Evolutionary conservation across 2,888 invertebrate genomes (phyloP), one percentile per base, ranked within the genome.

Genomic region (Eupithecia vulgata): DNA sequence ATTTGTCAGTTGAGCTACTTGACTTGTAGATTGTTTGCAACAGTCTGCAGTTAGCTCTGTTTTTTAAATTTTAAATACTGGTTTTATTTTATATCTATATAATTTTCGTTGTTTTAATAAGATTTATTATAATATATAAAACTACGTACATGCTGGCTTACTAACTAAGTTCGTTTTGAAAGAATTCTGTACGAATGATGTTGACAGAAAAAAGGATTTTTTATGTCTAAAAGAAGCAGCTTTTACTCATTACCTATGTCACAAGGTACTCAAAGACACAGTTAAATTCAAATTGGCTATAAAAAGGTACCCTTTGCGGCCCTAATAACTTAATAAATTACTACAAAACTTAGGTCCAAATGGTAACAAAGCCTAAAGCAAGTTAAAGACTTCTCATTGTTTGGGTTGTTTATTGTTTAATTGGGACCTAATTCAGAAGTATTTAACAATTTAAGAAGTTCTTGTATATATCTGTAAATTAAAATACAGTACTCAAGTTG

Each of bases 271-370:
- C 70, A 76, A 72, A 79, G 70, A 76, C 76, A 68, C 78, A 75
- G 73, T 78, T 78, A 78, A 75, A 80, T 79, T 80, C 75, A 78
- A 80, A 81, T 81, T 81, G 80, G 75, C 76, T 73, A 79, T 81
- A 81, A 81, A 81, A 80, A 79, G 75, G 68, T 73, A 75, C 76
- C 78, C 75, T 78, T 71, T 77, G 78, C 69, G 74, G 70, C 75
- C 78, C 79, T 79, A 80, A 78, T 80, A 80, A 80, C 79, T 77
- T 76, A 77, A 79, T 80, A 80, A 79, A 81, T 80, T 79, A 77
- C 67, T 66, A 67, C 70, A 72, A 80, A 79, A 79, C 78, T 78
- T 78, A 75, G 71, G 72, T 35, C 67, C 75, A 69, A 76, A 74
- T 72, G 68, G 69, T 78, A 80, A 78, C 78, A 78, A 78, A 76